These are phyloP conservation scores for Sclerodermus sp. DNA, from an alignment of 2,888 invertebrate genomes.

Conservation along the genomic window DNA sequence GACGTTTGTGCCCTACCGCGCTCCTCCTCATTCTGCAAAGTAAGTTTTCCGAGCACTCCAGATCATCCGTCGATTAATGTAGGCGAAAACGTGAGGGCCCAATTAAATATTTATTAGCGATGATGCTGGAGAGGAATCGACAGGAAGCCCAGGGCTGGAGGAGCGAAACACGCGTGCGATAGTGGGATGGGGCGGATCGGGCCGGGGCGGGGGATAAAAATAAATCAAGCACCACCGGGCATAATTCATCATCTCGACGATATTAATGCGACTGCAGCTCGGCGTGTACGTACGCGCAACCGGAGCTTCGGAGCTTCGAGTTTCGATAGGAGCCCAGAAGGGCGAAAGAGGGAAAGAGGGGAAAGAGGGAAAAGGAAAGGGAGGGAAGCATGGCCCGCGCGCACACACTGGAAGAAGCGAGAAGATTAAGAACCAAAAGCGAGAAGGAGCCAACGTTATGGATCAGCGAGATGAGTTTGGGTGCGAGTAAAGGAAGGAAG, in stretches of 20 bases:
- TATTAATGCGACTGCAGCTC: slow-evolving; percentile 43
- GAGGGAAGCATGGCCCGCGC: background rate
- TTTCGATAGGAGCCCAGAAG: no score
- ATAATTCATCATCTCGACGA: slow-evolving; percentile 46
- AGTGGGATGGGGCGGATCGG: slow-evolving; percentile 3
- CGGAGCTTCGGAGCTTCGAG: no score
- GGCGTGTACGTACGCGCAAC: slow-evolving; percentile 1
- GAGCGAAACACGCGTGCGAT: background rate
- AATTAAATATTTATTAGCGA: background rate
- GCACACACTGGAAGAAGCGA: background rate
- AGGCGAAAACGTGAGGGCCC: background rate
- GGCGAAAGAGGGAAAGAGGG: no score
- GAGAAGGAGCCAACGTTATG: no score
- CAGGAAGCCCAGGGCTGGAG: background rate
- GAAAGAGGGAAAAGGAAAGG: background rate
- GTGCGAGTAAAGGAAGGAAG: no score
- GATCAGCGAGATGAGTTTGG: no score
- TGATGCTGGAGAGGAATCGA: no score
- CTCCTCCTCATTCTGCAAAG: no score
- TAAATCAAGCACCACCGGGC: slow-evolving; percentile 23
- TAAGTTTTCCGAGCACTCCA: no score
- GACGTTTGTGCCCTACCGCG: no score
- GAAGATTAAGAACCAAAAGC: no score
- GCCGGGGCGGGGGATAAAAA: slow-evolving; percentile 28
- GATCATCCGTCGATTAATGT: no score